These are phyloP conservation scores for Mobula hypostoma DNA, from an alignment of 2,113 vertebrate genomes.

Conservation along the genomic window DNA sequence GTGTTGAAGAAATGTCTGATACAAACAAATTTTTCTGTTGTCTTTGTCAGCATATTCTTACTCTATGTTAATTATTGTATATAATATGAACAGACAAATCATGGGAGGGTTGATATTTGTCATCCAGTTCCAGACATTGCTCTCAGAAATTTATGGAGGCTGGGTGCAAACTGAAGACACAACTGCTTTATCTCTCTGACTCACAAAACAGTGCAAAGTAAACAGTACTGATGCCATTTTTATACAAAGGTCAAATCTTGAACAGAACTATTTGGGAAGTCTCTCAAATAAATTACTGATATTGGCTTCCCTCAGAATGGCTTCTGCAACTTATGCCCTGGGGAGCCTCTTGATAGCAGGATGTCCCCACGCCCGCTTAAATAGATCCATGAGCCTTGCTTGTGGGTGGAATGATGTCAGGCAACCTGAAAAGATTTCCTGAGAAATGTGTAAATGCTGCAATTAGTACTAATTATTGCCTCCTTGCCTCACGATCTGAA, in stretches of 20 bases:
- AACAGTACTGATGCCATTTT: neutral
- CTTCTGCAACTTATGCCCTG: neutral
- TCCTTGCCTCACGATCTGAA: neutral
- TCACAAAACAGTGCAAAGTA: neutral
- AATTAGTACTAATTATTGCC: neutral
- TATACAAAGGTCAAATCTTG: neutral
- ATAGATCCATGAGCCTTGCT: neutral
- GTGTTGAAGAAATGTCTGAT: too few relatives aligned
- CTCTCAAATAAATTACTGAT: neutral
- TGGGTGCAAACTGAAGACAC: neutral
- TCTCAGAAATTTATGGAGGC: neutral
- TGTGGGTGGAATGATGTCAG: constrained; percentile 25
- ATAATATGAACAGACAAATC: neutral
- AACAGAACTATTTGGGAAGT: neutral
- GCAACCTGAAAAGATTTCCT: constrained; percentile 6
- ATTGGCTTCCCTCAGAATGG: neutral
- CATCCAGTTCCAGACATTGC: neutral
- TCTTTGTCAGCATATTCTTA: too few relatives aligned
- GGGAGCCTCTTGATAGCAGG: neutral
- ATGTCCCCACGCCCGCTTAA: neutral
- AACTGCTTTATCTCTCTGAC: neutral
- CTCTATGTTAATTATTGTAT: neutral
- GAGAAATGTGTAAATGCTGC: neutral
- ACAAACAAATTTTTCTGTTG: too few relatives aligned
- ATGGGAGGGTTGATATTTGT: neutral